Evolutionary conservation across 2,888 invertebrate genomes (phyloP), one percentile per base, ranked within the genome.

Genomic region (Rugalucina vietnamica): DNA sequence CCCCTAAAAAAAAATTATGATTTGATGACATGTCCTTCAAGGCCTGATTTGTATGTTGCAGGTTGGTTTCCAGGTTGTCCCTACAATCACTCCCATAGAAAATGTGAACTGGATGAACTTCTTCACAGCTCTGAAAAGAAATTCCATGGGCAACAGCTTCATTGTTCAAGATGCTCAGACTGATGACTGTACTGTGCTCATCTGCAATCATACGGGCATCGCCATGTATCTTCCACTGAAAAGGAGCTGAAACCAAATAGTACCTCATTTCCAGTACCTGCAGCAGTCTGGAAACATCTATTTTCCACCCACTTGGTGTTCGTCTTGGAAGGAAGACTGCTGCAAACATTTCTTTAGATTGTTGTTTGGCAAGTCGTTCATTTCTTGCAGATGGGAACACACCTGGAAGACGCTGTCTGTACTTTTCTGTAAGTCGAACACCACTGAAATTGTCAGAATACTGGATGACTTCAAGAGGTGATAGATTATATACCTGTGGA

Each of bases 81-180:
- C 73, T 43, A 1, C 18, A 27, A 32, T 73, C 73, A 73, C 73
- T 73, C 8, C 49, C 73, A 73, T 73, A 73, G 27, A 73, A 49
- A 14, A 73, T 73, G 14, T 43, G 49, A 49, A 73, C 10, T 4
- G 73, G 73, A 21, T 49, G 32, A 8, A 73, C 49, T 10, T 37
- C 32, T 18, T 50, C 39, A 2, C 49, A 34, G 27, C 73, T 73
- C 27, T 73, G 73, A 73, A 73, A 73, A 5, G 14, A 43, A 2
- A 49, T 49, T n/a, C 73, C 73, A 49, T 73, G 18, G 3, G 49
- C 39, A 21, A 34, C 8, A 21, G 32, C 39, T 4, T 73, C 73
- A 73, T 43, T 73, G 32, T 73, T 50, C 43, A 73, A 24, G 10
- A 50, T 43, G 32, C 39, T 49, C 2, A 73, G 12, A 4, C 49